Base-by-base conservation (phyloP, 2,797 vertebrate genomes). In the Pipistrellus pygmaeus region DNA sequence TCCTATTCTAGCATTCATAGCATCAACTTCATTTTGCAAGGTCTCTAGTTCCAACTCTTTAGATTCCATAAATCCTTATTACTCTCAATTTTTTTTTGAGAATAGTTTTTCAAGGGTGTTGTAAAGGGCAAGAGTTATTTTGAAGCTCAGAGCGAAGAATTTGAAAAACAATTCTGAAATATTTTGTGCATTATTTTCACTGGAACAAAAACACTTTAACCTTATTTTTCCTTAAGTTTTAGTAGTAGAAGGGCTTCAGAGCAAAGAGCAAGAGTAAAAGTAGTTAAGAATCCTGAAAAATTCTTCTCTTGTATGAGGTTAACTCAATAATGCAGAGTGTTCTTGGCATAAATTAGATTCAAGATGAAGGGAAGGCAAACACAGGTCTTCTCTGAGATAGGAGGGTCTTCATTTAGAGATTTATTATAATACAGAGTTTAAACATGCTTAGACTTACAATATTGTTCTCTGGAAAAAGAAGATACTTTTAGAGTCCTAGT, bases 271-370 rank as follows among this genome's bases (percentile, higher is more conserved):
- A 83, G 92, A 66, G 64, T 80, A 44, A 84, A 64, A 68, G 21
- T 77, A 83, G 38, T 38, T 2, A 71, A 53, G 81, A 82, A 55
- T 92, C 30, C 48, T 73, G 17, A 84, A 60, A 46, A 77, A 57
- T 75, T 76, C 75, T 81, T 85, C 35, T 82, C 35, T 81, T 27
- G 6, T 83, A 90, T 5, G 72, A 66, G 15, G 18, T 86, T 85
- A 83, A 86, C 17, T 15, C 62, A 90, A n/a, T 81, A 60, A 17
- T 46, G 46, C 46, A 82, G 23, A 80, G 71, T 77, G 18, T 10
- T 88, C 35, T 35, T n/a, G 57, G 14, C 30, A 32, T 85, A 80
- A 80, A 92, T 91, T 81, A 75, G 88, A 75, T 85, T 69, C 41
- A 32, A 81, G 51, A 62, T 62, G 32, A 85, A 75, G 2, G 21